phyloP scores from a whole-genome alignment of 2,797 vertebrate genomes.

The Bradypus variegatus region DNA sequence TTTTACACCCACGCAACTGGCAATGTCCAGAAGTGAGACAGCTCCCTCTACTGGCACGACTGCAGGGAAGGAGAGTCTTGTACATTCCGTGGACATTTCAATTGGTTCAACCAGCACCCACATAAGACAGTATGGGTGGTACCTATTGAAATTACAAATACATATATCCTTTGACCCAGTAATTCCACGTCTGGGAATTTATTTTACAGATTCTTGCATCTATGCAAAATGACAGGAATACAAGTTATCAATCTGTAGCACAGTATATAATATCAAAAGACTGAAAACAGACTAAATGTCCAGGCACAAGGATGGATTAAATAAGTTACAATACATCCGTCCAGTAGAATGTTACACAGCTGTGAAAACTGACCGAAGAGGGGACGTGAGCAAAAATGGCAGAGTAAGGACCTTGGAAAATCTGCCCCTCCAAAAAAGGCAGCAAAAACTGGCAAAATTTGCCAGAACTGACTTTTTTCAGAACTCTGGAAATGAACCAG shows the following conservation, averaged over 20 bases:
- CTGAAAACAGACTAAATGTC: background rate
- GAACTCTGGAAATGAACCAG: background rate
- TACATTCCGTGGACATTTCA: no score
- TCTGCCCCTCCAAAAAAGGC: background rate
- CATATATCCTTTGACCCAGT: background rate
- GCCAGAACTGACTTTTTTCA: background rate
- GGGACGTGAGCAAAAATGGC: background rate
- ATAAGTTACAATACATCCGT: background rate
- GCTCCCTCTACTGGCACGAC: background rate
- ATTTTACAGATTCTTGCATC: background rate
- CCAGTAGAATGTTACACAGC: background rate
- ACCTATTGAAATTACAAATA: background rate
- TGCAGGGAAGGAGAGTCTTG: background rate
- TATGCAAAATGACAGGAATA: background rate
- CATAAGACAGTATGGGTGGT: background rate
- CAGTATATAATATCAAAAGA: background rate
- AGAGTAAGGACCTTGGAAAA: background rate
- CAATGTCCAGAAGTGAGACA: background rate
- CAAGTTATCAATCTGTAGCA: background rate
- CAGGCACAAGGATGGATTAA: background rate
- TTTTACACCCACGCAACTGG: background rate
- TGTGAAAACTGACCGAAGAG: background rate
- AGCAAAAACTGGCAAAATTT: background rate
- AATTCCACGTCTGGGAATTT: background rate
- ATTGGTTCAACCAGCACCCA: fast-evolving